Base-by-base conservation (phyloP, 2,888 invertebrate genomes). In the Philaethria dido region DNA sequence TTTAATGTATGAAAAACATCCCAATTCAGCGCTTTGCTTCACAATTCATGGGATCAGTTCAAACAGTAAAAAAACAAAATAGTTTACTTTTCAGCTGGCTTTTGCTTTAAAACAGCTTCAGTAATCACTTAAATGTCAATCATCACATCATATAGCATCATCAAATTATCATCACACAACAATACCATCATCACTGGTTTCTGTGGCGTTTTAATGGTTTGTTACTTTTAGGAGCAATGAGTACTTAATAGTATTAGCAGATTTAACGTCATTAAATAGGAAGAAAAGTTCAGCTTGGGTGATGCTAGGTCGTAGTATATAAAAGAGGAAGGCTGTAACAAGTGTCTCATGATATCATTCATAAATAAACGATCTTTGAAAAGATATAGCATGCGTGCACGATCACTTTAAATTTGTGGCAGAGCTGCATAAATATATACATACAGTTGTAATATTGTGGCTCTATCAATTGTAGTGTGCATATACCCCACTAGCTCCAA, bases 1-100 rank as follows among this genome's bases (percentile, higher is more conserved):
- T 29, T 29, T 60, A 60, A 60, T 60, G 45, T 60, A 44, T 45
- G 42, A 61, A 61, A n/a, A 48, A 61, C 61, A 61, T 48, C n/a
- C 20, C 48, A 36, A 48, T 48, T 47, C 61, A 47, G 33, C 36
- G 47, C 20, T 61, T 48, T 36, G 48, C 36, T 22, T 36, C 48
- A 61, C 61, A 61, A 61, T 48, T n/a, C 61, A 36, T 22, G 29
- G 29, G 45, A n/a, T n/a, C 45, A 29, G 45, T 60, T 45, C 45
- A 60, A 59, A 59, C 29, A n/a, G n/a, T n/a, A 59, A 25, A 16
- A 44, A 59, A 60, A 60, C 45, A 45, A 45, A 60, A 60, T 60
- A 60, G 60, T 60, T 60, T 45, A 29, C 29, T 60, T 13, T 14
- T 18, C 29, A 60, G 42, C 45, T 45, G 13, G 25, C 45, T 60